Evolutionary conservation across 2,888 invertebrate genomes (phyloP).

Genomic region (Yponomeuta plumbellus): DNA sequence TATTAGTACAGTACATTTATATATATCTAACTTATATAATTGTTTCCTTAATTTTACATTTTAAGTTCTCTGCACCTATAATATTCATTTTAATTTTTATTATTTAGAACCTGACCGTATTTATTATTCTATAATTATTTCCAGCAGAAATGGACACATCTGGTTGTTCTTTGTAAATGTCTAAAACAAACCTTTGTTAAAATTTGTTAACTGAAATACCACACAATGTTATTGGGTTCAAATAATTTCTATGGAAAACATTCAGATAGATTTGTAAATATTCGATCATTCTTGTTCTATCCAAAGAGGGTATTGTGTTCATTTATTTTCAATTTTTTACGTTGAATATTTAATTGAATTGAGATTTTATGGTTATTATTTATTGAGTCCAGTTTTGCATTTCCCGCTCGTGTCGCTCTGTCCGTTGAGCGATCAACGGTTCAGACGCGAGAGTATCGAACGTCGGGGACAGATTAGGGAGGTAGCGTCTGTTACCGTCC

Average conservation of each 20-base stretch:
- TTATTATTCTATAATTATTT: neutral
- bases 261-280: slow-evolving; percentile 18
- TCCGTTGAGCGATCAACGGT: neutral
- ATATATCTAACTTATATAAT: no score
- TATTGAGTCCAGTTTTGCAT: slow-evolving; percentile 71
- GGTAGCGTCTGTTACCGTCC: no score
- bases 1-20: no score
- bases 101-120: neutral
- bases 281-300: slow-evolving; percentile 50
- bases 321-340: slow-evolving; percentile 51
- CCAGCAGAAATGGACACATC: neutral
- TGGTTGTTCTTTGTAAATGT: neutral
- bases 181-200: neutral
- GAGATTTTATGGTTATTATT: slow-evolving; percentile 57
- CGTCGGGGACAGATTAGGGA: neutral
- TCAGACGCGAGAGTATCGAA: neutral
- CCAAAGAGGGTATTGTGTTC: slow-evolving; percentile 73
- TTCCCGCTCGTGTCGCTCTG: slow-evolving; percentile 43
- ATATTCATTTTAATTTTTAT: neutral
- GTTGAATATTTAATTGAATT: slow-evolving; percentile 35
- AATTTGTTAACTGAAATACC: neutral
- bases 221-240: neutral
- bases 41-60: no score
- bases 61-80: no score
- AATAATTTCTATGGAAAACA: neutral